Conservation (phyloP, 2,888 invertebrate genomes). For the Nemotelus pantherinus region DNA sequence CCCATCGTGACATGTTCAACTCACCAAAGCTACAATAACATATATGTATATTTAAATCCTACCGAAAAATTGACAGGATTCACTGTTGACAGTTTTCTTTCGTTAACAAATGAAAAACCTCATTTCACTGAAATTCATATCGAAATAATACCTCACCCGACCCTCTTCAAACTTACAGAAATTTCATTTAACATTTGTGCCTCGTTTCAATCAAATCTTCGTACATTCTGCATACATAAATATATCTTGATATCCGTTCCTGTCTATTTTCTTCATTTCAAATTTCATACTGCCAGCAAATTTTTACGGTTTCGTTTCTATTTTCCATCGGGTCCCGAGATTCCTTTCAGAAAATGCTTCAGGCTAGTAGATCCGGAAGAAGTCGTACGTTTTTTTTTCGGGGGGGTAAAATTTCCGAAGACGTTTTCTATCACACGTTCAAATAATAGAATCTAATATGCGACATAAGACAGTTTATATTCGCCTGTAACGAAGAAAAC, state of each 20-base stretch:
- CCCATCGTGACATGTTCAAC: no score
- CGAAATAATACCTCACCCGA: neutral
- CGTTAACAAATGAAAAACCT: no score
- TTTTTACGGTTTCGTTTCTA: conserved; percentile 46
- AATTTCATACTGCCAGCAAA: conserved; percentile 46
- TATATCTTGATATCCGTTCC: no score
- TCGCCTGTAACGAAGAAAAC: no score
- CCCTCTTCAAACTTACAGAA: neutral
- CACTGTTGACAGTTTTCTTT: no score
- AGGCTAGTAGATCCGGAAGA: no score
- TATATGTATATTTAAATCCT: no score
- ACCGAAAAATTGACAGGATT: no score
- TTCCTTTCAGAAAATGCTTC: no score
- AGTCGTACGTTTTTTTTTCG: neutral
- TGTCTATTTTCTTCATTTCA: conserved; percentile 21
- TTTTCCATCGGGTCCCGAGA: neutral
- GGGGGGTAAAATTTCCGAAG: neutral
- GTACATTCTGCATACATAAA: conserved; percentile 31
- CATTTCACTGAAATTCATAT: no score
- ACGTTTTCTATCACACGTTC: conserved; percentile 48
- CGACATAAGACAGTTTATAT: conserved; percentile 20
- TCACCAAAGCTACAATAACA: no score
- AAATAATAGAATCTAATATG: conserved; percentile 50
- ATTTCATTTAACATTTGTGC: conserved; percentile 29
- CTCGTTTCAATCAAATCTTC: conserved; percentile 44